Conservation (phyloP, 2,888 invertebrate species). For the Rhyacophila evoluta region DNA sequence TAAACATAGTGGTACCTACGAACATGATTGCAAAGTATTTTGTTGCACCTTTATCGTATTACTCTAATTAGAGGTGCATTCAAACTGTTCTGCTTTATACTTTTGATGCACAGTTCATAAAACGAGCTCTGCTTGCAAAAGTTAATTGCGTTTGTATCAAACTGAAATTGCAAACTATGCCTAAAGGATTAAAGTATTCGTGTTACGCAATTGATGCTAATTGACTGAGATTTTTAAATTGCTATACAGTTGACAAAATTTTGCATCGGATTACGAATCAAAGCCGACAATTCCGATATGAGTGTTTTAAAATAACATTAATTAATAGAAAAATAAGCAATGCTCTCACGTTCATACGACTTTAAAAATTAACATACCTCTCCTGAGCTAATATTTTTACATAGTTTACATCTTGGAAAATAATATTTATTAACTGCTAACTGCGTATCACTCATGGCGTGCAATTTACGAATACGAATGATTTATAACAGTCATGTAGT, state of each 20-base stretch:
- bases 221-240: slow-evolving; percentile 12
- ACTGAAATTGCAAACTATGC: neutral
- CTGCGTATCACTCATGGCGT: no score
- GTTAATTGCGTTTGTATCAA: slow-evolving; percentile 15
- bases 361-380: no score
- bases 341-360: no score
- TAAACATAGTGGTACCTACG: neutral
- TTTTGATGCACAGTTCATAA: neutral
- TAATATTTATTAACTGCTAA: no score
- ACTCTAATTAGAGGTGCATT: slow-evolving; percentile 5
- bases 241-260: neutral
- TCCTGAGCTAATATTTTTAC: no score
- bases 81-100: neutral
- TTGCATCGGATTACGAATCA: neutral
- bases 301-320: no score
- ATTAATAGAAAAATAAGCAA: no score
- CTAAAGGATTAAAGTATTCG: neutral
- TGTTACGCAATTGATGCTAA: slow-evolving; percentile 13
- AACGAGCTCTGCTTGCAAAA: neutral
- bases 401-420: no score
- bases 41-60: slow-evolving; percentile 10
- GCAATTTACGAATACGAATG: no score
- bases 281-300: no score
- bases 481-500: no score
- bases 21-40: neutral